These are phyloP conservation scores for Mohoua ochrocephala DNA, from an alignment of 2,113 vertebrate genomes.

Conservation along the genomic window DNA sequence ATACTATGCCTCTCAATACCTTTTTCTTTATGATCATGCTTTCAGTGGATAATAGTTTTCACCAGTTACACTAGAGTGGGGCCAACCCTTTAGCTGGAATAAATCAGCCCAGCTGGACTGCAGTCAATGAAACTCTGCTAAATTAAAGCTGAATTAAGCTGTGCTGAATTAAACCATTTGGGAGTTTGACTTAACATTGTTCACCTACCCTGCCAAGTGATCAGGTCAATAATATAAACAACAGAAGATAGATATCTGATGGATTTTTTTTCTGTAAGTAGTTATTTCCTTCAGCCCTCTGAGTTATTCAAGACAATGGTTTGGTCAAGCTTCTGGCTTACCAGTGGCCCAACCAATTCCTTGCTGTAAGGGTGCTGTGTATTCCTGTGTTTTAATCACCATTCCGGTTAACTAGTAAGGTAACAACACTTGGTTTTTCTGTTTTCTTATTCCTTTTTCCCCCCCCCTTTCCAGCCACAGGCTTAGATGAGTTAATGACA, in stretches of 20 bases:
- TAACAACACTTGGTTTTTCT: not conserved
- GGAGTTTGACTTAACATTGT: constrained; percentile 17
- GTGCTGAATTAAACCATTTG: constrained; percentile 26
- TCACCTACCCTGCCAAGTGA: not conserved
- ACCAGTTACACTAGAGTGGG: constrained; percentile 31
- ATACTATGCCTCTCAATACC: constrained; percentile 26
- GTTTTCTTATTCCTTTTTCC: fast-evolving
- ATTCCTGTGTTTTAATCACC: not conserved
- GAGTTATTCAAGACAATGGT: not conserved
- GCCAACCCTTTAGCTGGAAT: not conserved
- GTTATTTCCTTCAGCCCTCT: not conserved
- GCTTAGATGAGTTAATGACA: not conserved
- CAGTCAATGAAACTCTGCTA: constrained; percentile 28
- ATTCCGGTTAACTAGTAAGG: not conserved
- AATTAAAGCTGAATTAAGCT: constrained; percentile 53
- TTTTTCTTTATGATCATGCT: constrained; percentile 28
- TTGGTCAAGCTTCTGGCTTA: not conserved
- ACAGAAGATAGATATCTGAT: not conserved
- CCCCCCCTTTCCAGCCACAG: not conserved
- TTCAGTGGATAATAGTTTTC: constrained; percentile 44
- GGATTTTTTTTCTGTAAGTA: not conserved
- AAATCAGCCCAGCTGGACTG: constrained; percentile 43
- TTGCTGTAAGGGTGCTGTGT: not conserved
- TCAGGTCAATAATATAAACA: constrained; percentile 38
- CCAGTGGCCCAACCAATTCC: not conserved